Percentiles rank a stretch among this genome's conserved stretches.
phyloP scores from a whole-genome alignment of 2,888 invertebrate genomes.

The Ypsolopha scabrella region DNA sequence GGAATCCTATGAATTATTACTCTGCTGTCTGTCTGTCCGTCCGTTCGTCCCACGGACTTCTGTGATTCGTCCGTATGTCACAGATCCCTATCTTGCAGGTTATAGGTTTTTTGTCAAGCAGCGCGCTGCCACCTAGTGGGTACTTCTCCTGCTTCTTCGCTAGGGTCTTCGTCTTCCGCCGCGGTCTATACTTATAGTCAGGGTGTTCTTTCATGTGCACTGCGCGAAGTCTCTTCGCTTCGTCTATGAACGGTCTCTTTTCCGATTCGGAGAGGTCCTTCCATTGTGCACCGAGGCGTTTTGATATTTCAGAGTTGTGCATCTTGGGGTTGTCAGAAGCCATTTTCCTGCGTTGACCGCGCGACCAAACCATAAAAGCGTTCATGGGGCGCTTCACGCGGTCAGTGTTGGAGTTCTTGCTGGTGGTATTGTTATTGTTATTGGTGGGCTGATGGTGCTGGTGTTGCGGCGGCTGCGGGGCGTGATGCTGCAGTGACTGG shows the following conservation, averaged over 20 bases:
- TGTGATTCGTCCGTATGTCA: too few relatives aligned
- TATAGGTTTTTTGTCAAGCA: too few relatives aligned
- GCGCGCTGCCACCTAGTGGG: conserved; percentile 80
- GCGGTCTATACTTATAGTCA: conserved; percentile 97
- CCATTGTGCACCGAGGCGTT: conserved; percentile 98
- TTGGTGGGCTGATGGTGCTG: conserved; percentile 69
- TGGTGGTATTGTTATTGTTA: conserved; percentile 78
- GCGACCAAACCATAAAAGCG: conserved; percentile 99
- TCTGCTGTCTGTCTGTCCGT: too few relatives aligned
- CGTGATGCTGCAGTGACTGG: conserved; percentile 47
- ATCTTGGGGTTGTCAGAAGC: conserved; percentile 99
- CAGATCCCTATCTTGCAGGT: too few relatives aligned
- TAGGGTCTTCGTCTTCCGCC: conserved; percentile 96
- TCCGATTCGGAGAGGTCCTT: conserved; percentile 95
- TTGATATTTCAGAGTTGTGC: conserved; percentile 99
- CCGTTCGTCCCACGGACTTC: too few relatives aligned
- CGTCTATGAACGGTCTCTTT: conserved; percentile 98
- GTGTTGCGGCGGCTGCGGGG: conserved; percentile 46
- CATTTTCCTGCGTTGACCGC: conserved; percentile 98
- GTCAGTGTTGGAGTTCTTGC: conserved; percentile 85
- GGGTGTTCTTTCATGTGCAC: conserved; percentile 99
- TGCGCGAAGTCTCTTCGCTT: conserved; percentile 95
- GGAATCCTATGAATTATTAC: too few relatives aligned
- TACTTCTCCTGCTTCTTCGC: conserved; percentile 93
- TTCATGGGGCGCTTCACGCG: conserved; percentile 99